Base-by-base conservation (phyloP, 2,797 vertebrate species). In the Strix occidentalis region DNA sequence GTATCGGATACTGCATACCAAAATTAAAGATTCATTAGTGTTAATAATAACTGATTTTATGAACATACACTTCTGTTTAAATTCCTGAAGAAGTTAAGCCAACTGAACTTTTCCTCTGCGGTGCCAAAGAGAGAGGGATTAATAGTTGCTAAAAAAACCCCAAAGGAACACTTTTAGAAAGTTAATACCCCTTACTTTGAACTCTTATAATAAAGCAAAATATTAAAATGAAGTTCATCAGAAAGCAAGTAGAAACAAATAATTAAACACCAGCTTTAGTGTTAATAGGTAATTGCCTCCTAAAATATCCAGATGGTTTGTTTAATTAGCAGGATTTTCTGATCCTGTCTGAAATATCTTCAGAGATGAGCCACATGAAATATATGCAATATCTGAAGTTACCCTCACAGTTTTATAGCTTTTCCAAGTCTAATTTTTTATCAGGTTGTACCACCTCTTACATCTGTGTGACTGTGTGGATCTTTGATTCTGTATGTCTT, bases 361-460 rank as follows among this genome's bases (percentile, higher is more conserved):
- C 29, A 64, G 68, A 85, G 29, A 39, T 35, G 16, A 84, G 45
- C 41, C 45, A 18, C 3, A 1, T 41, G 68, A 91, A 76, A 69
- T 65, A 19, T 1, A 20, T 31, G 20, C 53, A 71, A 10, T 75
- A 90, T 64, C 15, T 14, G 43, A 53, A 90, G 74, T 50, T 46
- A 41, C 2, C 6, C 25, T 65, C 20, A 54, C 2, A 0, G 0
- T 56, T 66, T 74, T 66, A 33, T 24, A 74, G 39, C 61, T 86
- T 86, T 95, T 81, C 24, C 9, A 58, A 84, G 39, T 54, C n/a
- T 48, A 15, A 6, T 31, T 64, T 64, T 70, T 70, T 13, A 31
- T 66, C 15, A 16, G 11, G 3, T 45, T 84, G 28, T 64, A 19
- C 28, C 43, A 28, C n/a, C 5, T 54, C 48, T 50, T 74, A 16